Evolutionary conservation across 2,888 invertebrate species (phyloP), one percentile per base, ranked within the genome.

Genomic region (Pachymerium ferrugineum): DNA sequence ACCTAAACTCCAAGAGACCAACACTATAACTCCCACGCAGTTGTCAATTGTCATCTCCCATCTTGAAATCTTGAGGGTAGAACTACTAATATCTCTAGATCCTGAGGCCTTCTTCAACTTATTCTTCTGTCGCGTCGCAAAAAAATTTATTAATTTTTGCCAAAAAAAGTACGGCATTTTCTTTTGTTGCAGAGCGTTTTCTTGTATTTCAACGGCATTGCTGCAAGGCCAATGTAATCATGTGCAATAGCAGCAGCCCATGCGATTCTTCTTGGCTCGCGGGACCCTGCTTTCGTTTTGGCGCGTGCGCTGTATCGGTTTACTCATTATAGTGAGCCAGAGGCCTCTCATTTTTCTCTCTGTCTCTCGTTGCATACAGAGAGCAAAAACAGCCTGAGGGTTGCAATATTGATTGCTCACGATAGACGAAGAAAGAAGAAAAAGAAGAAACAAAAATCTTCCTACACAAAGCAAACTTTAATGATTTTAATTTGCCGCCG

Each of bases 281-380:
- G 68, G 68, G 28, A 30, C 68, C 47, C 16, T 30, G 4, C 29
- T 8, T 68, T 30, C 28, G 68, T 30, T 68, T 47, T 47, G 47
- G 47, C 68, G 68, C 68, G 68, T 68, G 68, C 68, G 68, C 70
- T 70, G 70, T 70, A 70, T 70, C 70, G 35, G 70, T 33, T 70
- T 70, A 70, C 70, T 70, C 70, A 70, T 70, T 70, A 70, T 33
- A 33, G 29, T 33, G 30, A 25, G 70, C 70, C 35, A 30, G 22
- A 33, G 35, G 70, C 70, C 29, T 30, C 70, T 70, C 70, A 70
- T 70, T 70, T 70, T 31, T 70, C 47, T 47, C 47, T 16, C 47
- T 47, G 47, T 47, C 47, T 47, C 47, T 29, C 33, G 70, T 70
- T 35, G 70, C 70, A 33, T 33, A 70, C 70, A 70, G 70, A 33